Evolutionary conservation across 2,113 vertebrate genomes (phyloP).

Genomic region (Chaetodon auriga): DNA sequence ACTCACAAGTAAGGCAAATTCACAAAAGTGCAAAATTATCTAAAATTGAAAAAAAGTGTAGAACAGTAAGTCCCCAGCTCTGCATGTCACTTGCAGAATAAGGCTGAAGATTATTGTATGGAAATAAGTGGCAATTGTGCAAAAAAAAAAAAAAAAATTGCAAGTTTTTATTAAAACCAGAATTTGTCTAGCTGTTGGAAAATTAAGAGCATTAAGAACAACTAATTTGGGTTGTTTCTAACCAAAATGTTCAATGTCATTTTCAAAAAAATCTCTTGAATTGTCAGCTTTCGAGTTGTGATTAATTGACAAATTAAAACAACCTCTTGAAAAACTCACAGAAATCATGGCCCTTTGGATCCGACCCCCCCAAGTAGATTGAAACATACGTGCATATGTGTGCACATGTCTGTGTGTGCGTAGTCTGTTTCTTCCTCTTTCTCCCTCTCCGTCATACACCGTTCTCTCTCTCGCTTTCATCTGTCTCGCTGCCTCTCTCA

Average conservation of each 20-base stretch:
- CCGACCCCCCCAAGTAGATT: neutral
- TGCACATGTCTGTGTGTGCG: neutral
- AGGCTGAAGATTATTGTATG: neutral
- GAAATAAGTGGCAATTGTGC: neutral
- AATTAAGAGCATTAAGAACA: neutral
- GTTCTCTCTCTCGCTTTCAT: slow-evolving; percentile 33
- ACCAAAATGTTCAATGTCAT: neutral
- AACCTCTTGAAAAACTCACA: neutral
- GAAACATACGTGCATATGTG: neutral
- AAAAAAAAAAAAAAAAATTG: too few relatives aligned
- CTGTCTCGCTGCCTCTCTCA: slow-evolving; percentile 26
- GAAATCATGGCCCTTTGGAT: neutral
- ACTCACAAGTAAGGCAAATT: neutral
- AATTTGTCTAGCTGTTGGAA: neutral
- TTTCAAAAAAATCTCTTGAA: neutral
- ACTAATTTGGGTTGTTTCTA: neutral
- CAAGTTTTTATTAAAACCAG: neutral
- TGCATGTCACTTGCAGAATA: neutral
- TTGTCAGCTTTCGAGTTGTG: neutral
- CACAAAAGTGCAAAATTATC: neutral
- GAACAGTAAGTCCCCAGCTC: neutral
- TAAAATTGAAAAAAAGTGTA: too few relatives aligned
- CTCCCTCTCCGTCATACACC: slow-evolving; percentile 6
- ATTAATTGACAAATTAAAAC: neutral
- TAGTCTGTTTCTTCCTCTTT: slow-evolving; percentile 5